phyloP scores from a whole-genome alignment of 2,113 vertebrate genomes.

The Pedetes capensis region DNA sequence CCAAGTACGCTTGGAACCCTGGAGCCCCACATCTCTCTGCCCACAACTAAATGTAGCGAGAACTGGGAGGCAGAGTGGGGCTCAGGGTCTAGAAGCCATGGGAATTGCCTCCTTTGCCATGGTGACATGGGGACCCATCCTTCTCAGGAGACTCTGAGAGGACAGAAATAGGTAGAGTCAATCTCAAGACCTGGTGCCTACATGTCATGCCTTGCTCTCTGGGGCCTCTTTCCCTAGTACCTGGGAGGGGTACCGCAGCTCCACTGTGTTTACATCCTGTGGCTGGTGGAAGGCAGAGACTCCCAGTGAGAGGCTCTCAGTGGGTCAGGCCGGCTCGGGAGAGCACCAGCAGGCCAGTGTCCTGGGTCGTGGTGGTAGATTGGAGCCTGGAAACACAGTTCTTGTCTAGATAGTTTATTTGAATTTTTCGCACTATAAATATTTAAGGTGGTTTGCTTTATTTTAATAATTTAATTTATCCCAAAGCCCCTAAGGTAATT shows the following conservation, averaged over 20 bases:
- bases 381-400: slow-evolving; percentile 54
- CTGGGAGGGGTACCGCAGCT: not conserved
- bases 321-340: not conserved
- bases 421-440: slow-evolving; percentile 73
- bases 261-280: slow-evolving; percentile 60
- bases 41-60: not conserved
- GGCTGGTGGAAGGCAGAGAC: not conserved
- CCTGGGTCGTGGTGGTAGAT: not conserved
- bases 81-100: not conserved
- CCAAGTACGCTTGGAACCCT: slow-evolving; percentile 47
- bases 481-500: slow-evolving; percentile 72
- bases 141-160: slow-evolving; percentile 13
- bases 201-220: slow-evolving; percentile 19
- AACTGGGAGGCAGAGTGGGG: not conserved
- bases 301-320: not conserved
- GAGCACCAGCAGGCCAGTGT: not conserved
- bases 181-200: slow-evolving; percentile 39
- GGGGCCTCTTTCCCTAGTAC: slow-evolving; percentile 8
- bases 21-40: slow-evolving; percentile 59
- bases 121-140: not conserved
- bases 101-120: not conserved
- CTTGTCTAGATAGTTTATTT: slow-evolving; percentile 69
- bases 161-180: slow-evolving; percentile 23
- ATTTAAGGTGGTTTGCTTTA: slow-evolving; percentile 77
- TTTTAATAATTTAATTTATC: slow-evolving; percentile 80